Conservation (phyloP, 2,113 vertebrate species). For the Penelope pileata region DNA sequence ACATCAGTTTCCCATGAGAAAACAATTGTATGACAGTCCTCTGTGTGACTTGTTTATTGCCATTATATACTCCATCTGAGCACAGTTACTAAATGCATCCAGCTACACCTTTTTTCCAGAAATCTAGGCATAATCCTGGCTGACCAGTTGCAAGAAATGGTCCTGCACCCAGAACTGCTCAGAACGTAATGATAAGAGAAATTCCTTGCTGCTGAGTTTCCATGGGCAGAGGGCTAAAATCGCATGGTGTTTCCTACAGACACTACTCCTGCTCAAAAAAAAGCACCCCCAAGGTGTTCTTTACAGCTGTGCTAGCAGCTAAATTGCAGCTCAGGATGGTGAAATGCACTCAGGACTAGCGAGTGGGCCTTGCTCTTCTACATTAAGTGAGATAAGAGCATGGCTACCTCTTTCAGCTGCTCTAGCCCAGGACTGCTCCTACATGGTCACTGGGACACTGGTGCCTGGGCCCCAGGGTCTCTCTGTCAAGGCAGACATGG, state of each 20-base stretch:
- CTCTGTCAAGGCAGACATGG: neutral
- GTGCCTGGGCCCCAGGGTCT: neutral
- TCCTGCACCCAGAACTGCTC: neutral
- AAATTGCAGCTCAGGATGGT: neutral
- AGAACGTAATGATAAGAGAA: neutral
- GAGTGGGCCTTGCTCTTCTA: neutral
- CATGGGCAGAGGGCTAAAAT: neutral
- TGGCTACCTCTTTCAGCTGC: neutral
- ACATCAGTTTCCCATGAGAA: neutral
- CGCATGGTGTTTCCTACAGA: fast-evolving
- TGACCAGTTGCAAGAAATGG: neutral
- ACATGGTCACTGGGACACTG: too few relatives aligned
- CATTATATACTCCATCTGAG: neutral
- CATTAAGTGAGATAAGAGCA: neutral
- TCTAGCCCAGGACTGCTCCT: neutral
- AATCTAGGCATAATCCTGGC: neutral
- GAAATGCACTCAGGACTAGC: neutral
- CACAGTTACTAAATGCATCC: neutral
- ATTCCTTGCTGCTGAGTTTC: neutral
- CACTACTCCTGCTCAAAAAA: neutral
- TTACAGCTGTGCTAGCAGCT: neutral
- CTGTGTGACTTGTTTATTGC: neutral
- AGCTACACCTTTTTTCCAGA: neutral
- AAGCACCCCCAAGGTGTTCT: neutral
- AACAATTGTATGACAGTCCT: neutral